Conservation (phyloP, 1,140 invertebrate genomes). For the Coelopa frigida region DNA sequence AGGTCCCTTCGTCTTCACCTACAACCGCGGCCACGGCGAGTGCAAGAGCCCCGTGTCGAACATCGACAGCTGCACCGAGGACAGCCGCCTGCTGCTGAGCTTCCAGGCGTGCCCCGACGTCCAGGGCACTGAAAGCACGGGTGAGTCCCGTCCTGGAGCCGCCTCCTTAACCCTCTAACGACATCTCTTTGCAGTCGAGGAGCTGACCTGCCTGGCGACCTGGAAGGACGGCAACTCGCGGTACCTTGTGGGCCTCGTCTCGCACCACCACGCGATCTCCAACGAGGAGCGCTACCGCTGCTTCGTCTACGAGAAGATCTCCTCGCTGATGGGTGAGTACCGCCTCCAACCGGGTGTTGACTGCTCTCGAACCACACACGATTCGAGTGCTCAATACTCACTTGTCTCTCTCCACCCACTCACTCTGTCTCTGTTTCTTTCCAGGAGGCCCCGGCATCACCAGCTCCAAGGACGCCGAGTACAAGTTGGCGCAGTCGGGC, state of each 20-base stretch:
- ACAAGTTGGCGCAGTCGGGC: conserved; percentile 76
- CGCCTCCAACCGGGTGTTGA: no score
- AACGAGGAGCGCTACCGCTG: conserved; percentile 88
- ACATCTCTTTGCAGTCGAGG: conserved; percentile 67
- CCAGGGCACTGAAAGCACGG: conserved; percentile 72
- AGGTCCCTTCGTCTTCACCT: conserved; percentile 50
- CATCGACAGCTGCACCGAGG: conserved; percentile 83
- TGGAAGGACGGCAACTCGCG: conserved; percentile 85
- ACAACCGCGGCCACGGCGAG: conserved; percentile 69
- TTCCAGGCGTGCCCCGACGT: conserved; percentile 91
- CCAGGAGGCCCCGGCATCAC: conserved; percentile 28
- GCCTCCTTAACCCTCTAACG: not conserved
- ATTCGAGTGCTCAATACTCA: no score
- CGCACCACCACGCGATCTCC: conserved; percentile 71
- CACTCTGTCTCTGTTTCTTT: no score
- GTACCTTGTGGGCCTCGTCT: conserved; percentile 72
- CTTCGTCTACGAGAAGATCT: conserved; percentile 80
- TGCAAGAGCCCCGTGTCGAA: conserved; percentile 76
- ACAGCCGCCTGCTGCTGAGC: conserved; percentile 73
- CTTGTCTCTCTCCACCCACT: no score
- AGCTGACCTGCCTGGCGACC: conserved; percentile 74
- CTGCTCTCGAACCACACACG: no score
- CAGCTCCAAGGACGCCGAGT: conserved; percentile 54
- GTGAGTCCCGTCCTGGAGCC: conserved; percentile 44
- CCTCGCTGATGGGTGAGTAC: conserved; percentile 38